Evolutionary conservation across 2,113 vertebrate species (phyloP), one percentile per base, ranked within the genome.

Genomic region (Lethenteron reissneri): DNA sequence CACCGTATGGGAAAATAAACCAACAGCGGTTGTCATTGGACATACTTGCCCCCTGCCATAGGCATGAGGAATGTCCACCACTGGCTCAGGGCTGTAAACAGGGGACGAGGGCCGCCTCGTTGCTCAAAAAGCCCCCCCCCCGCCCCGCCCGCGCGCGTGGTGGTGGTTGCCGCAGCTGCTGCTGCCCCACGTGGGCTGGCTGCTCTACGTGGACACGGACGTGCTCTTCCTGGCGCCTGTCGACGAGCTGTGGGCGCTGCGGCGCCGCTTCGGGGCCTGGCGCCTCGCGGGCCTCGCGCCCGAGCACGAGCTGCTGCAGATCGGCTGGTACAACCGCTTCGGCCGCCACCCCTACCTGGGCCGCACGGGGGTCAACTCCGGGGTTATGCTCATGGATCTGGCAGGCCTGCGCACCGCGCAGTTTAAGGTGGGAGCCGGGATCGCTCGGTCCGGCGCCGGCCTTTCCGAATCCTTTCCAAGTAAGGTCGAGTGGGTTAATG

Each of bases 331-430:
- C 75, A 94, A 82, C 76, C 87, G 88, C 70, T 96, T 96, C 76
- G 87, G 89, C 72, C 85, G 88, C 9, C 90, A 95, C 73, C 89
- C 90, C 0, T 94, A 84, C 78, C 89, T 90, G 56, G 88, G 92
- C 72, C 79, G 73, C 75, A 91, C 87, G 8, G 92, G 90, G 73
- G 78, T 95, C 73, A 95, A 92, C 83, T 95, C 92, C 4, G 90
- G 90, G 58, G 90, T 95, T 72, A 95, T 92, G 90, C 78, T 96
- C 70, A 94, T 95, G 89, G 95, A 95, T 76, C 85, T 96, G 86
- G 92, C 89, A 3, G 81, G 87, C 73, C 89, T 95, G 75, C 84
- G n/a, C n/a, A n/a, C n/a, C n/a, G n/a, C n/a, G n/a, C n/a, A n/a
- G n/a, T n/a, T n/a, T n/a, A n/a, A n/a, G n/a, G n/a, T n/a, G n/a